Conservation (phyloP, 2,113 vertebrate species). For the Myrmecobius fasciatus region DNA sequence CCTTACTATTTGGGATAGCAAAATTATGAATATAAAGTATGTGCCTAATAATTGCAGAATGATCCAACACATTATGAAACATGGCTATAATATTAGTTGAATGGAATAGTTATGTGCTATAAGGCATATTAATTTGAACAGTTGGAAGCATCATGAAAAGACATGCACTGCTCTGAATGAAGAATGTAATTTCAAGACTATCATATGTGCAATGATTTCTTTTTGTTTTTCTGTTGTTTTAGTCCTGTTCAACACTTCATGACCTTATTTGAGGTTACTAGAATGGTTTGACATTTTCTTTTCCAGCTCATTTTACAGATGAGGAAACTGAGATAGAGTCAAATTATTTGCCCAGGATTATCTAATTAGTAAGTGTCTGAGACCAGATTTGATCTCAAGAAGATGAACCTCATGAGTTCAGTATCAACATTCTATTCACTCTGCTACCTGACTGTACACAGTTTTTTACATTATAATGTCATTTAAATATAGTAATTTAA, state of each 20-base stretch:
- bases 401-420: background rate
- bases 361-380: background rate
- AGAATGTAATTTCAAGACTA: background rate
- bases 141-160: background rate
- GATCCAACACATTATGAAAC: background rate
- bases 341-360: background rate
- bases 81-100: background rate
- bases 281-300: background rate
- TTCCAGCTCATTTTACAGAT: background rate
- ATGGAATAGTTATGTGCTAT: background rate
- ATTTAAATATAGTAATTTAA: background rate
- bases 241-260: background rate
- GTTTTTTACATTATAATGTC: no score
- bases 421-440: no score
- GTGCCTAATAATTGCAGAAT: background rate
- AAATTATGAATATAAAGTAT: background rate
- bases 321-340: background rate
- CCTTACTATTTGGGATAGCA: background rate
- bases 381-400: background rate
- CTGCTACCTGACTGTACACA: no score
- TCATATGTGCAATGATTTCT: background rate
- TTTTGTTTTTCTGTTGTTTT: background rate
- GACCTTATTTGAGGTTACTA: background rate
- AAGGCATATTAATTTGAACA: background rate
- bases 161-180: background rate